phyloP scores from a whole-genome alignment of 2,797 vertebrate species.

The Pseudocheirus occidentalis region DNA sequence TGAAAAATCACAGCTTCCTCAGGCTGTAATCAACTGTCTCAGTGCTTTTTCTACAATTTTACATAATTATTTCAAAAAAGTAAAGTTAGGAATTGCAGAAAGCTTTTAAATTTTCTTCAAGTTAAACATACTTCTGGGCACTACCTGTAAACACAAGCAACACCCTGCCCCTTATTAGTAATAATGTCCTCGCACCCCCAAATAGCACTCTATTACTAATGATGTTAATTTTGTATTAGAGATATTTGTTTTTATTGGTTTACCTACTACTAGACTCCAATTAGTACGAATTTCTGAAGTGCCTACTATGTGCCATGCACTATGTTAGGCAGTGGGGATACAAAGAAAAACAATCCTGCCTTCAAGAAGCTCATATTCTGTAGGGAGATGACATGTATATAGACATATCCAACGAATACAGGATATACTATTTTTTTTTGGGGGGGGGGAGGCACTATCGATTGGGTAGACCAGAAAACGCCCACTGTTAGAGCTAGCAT shows the following conservation, averaged over 20 bases:
- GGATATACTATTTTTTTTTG: background rate
- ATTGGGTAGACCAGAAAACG: background rate
- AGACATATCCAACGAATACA: background rate
- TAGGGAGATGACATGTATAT: background rate
- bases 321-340: background rate
- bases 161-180: background rate
- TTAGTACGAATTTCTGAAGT: background rate
- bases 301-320: background rate
- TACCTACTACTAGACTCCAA: background rate
- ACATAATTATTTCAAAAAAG: slow-evolving; percentile 45
- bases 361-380: background rate
- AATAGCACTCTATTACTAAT: background rate
- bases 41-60: slow-evolving; percentile 20
- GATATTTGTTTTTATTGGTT: background rate
- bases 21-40: slow-evolving; percentile 26
- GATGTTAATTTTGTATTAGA: background rate
- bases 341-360: background rate
- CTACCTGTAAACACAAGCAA: background rate
- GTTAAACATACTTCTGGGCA: background rate
- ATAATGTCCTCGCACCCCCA: background rate
- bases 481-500: background rate
- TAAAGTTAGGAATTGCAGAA: slow-evolving; percentile 28
- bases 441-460: background rate
- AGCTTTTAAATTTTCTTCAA: slow-evolving; percentile 27
- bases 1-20: slow-evolving; percentile 2